phyloP scores from a whole-genome alignment of 2,113 vertebrate species.

The Thinocorus orbignyianus region DNA sequence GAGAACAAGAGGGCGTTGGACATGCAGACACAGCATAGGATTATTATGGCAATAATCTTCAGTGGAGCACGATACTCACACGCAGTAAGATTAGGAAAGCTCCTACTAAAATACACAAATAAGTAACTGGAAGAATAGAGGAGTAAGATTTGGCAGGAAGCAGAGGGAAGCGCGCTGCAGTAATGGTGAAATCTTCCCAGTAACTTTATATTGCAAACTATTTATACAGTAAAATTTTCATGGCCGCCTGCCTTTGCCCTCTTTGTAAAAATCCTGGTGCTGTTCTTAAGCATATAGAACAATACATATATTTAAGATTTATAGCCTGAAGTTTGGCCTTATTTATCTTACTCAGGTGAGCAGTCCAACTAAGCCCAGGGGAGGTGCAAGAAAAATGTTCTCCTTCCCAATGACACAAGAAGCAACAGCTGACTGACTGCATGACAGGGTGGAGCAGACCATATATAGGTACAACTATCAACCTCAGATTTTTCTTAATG shows the following conservation, averaged over 20 bases:
- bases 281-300: slow-evolving; percentile 1
- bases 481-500: not conserved
- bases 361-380: slow-evolving; percentile 5
- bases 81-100: not conserved
- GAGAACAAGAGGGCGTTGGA: not conserved
- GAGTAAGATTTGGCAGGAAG: not conserved
- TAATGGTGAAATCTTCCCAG: not conserved
- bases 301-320: slow-evolving; percentile 56
- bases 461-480: not conserved
- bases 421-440: not conserved
- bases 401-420: not conserved
- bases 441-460: not conserved
- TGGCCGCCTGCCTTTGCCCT: not conserved
- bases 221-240: not conserved
- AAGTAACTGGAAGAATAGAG: not conserved
- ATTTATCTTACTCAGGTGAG: slow-evolving; percentile 52
- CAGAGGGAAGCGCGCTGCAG: not conserved
- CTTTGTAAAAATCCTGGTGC: not conserved
- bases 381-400: slow-evolving; percentile 42
- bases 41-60: not conserved
- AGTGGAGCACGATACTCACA: not conserved
- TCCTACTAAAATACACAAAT: not conserved
- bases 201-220: not conserved
- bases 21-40: not conserved
- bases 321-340: slow-evolving; percentile 8